phyloP scores from a whole-genome alignment of 53 echinoderm and acorn worm genomes.

The Temnopleurus reevesii region DNA sequence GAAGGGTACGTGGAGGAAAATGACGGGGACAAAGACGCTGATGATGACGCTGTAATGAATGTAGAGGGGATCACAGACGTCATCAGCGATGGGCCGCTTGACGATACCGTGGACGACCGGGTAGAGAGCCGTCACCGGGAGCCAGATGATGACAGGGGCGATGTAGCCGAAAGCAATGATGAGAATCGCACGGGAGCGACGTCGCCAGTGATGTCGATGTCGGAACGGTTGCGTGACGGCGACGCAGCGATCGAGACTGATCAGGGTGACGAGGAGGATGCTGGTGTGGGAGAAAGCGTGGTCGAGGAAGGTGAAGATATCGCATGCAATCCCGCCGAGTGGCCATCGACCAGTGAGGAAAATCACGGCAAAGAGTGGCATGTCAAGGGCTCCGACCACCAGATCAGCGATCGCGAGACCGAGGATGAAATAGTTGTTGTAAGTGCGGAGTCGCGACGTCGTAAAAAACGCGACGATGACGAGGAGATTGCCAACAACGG shows the following conservation, averaged over 20 bases:
- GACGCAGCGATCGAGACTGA: constrained; percentile 66
- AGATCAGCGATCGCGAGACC: constrained; percentile 63
- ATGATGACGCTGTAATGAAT: constrained; percentile 52
- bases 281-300: constrained; percentile 56
- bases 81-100: not conserved
- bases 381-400: constrained; percentile 42
- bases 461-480: constrained; percentile 29
- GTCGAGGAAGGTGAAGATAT: constrained; percentile 43
- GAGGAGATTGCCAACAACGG: not conserved
- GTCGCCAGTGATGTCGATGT: constrained; percentile 51
- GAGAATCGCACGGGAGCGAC: constrained; percentile 50
- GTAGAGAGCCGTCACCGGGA: constrained; percentile 48
- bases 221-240: constrained; percentile 57
- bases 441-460: constrained; percentile 54
- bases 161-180: constrained; percentile 57
- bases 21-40: constrained; percentile 38
- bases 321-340: constrained; percentile 36
- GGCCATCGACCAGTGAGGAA: constrained; percentile 59
- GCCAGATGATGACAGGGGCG: constrained; percentile 59
- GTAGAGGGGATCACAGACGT: constrained; percentile 60
- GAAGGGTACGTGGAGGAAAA: constrained; percentile 56
- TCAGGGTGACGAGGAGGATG: constrained; percentile 53
- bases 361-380: constrained; percentile 10
- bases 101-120: constrained; percentile 6
- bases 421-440: constrained; percentile 66